Evolutionary conservation across 2,888 invertebrate genomes (phyloP), one percentile per base, ranked within the genome.

Genomic region (Cephalotes varians): DNA sequence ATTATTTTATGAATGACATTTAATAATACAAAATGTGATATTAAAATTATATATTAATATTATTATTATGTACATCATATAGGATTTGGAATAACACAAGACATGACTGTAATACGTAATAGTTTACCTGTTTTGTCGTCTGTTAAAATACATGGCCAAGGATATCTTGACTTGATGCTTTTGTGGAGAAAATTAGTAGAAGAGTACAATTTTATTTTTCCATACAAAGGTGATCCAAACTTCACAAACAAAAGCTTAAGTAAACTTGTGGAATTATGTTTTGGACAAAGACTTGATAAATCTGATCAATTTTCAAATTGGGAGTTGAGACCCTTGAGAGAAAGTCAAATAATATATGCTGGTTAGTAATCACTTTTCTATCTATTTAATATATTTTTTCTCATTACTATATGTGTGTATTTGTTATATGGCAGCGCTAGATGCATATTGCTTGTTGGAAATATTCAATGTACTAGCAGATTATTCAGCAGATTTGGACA

Each of bases 231-330:
- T 21, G 94, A 95, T 90, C 95, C 94, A 90, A 95, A 95, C 85
- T 95, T 94, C 89, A 95, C 95, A 25, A 97, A 96, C 4, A 96
- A 96, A 85, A 97, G 97, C 86, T 95, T 98, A 34, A 97, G 97
- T 91, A 96, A 96, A 86, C 95, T 98, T 81, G 97, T 98, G 0
- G 96, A 97, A 92, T 95, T 96, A 56, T 97, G 98, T 93, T 96
- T 98, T 92, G 98, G 98, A 7, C 95, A 96, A 77, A 96, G 97
- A 62, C 94, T 98, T 58, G 96, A 98, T 94, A 98, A 98, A 94
- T 96, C 96, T n/a, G 98, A 98, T 95, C 98, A 98, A 92, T 98
- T 98, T 95, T 98, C 98, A 0, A 98, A 98, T 94, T 98, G 98
- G 98, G 97, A 98, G 92, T 96, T 97, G 89, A 95, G 98, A 88